phyloP scores from a whole-genome alignment of 2,797 vertebrate genomes.

The Microctenopoma lineatum region DNA sequence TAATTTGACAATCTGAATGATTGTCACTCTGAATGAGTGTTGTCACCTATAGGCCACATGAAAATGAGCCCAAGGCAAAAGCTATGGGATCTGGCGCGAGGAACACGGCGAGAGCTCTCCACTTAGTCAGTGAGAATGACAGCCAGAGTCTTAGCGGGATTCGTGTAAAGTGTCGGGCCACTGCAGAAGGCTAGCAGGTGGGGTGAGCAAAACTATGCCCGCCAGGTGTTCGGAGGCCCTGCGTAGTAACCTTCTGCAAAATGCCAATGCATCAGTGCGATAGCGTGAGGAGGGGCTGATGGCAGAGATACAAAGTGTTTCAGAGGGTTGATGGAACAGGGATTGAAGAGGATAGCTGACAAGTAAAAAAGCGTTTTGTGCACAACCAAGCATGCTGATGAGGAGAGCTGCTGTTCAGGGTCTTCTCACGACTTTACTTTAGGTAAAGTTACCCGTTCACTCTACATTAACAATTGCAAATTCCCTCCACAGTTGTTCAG shows the following conservation, averaged over 20 bases:
- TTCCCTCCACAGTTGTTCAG: too few relatives aligned
- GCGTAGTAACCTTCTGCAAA: constrained; percentile 70
- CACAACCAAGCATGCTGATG: constrained; percentile 10
- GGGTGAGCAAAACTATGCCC: constrained; percentile 52
- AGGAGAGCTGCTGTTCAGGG: too few relatives aligned
- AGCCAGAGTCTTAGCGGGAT: constrained; percentile 65
- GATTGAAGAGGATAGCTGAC: constrained; percentile 61
- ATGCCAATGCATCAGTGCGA: constrained; percentile 66
- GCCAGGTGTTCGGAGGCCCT: constrained; percentile 73
- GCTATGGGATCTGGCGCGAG: constrained; percentile 58
- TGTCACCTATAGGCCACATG: constrained; percentile 72
- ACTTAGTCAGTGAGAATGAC: constrained; percentile 71
- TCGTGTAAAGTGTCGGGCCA: constrained; percentile 62
- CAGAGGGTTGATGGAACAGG: constrained; percentile 47
- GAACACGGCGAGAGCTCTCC: constrained; percentile 37
- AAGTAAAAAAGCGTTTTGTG: constrained; percentile 36
- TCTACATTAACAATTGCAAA: too few relatives aligned
- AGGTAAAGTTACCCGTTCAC: too few relatives aligned
- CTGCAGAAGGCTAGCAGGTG: constrained; percentile 70
- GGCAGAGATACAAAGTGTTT: constrained; percentile 24
- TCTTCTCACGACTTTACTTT: too few relatives aligned
- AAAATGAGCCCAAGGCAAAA: constrained; percentile 59
- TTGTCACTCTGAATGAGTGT: constrained; percentile 64
- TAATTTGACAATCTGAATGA: constrained; percentile 73
- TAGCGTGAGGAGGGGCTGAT: constrained; percentile 59